Evolutionary conservation across 2,888 invertebrate species (phyloP).

Genomic region (Brachyptera risi): DNA sequence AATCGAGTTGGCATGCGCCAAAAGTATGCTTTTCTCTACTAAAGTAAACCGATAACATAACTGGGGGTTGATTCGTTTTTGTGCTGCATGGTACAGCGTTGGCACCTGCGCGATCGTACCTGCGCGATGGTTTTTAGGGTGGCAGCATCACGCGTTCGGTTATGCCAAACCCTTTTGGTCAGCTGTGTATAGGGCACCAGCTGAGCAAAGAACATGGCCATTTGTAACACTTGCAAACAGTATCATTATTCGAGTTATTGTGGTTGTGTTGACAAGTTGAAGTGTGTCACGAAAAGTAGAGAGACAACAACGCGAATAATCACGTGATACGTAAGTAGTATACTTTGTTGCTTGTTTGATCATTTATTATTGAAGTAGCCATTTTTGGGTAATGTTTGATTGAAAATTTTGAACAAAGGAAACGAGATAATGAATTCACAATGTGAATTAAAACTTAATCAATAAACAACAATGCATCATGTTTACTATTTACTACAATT

Average conservation of each 20-base stretch:
- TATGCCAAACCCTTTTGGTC: not conserved
- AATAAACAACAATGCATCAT: too few relatives aligned
- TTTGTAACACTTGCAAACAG: not conserved
- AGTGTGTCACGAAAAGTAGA: not conserved
- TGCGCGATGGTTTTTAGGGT: not conserved
- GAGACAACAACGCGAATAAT: not conserved
- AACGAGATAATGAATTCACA: too few relatives aligned
- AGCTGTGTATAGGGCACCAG: not conserved
- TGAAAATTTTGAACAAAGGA: too few relatives aligned
- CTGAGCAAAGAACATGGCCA: conserved; percentile 6
- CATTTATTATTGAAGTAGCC: not conserved
- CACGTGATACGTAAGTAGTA: not conserved
- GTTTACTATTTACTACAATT: too few relatives aligned
- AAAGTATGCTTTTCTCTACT: not conserved
- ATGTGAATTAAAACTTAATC: too few relatives aligned
- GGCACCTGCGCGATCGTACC: too few relatives aligned
- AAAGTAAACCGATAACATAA: conserved; percentile 9
- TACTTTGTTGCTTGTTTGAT: too few relatives aligned
- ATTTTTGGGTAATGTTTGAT: not conserved
- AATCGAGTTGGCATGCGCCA: conserved; percentile 6
- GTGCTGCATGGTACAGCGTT: too few relatives aligned
- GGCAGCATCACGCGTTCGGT: not conserved
- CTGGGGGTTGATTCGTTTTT: conserved; percentile 8
- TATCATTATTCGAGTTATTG: not conserved
- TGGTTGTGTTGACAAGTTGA: not conserved